Evolutionary conservation across 2,113 vertebrate species (phyloP), one percentile per base, ranked within the genome.

Genomic region (Peromyscus leucopus): DNA sequence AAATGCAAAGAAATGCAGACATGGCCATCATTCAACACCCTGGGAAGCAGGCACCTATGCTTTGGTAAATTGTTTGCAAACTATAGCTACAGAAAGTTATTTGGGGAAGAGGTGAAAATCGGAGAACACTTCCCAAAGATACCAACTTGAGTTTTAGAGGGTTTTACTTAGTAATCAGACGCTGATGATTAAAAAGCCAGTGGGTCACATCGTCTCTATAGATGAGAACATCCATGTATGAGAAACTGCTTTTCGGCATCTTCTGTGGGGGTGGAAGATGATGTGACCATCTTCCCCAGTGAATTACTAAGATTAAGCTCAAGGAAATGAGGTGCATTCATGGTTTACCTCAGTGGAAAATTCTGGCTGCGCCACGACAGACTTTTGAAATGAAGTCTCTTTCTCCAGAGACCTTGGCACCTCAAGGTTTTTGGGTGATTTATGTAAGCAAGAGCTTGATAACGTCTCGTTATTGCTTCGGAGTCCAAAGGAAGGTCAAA

Each of bases 171-270:
- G 76, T 42, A 24, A 76, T 42, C 15, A 67, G 42, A 24, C 76
- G 6, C 39, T 61, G 57, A n/a, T 36, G 57, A 48, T 9, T 9
- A 26, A 39, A 59, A 85, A 93, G 46, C 28, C n/a, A 76, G 78
- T 0, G 9, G 28, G 75, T 79, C 21, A 16, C 0, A 0, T 55
- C 1, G 8, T n/a, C 46, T 72, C 33, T 48, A 10, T 0, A 42
- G 24, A 51, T 0, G 0, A 22, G 19, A 16, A 9, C 7, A 7
- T 42, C 15, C 2, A 7, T 10, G 48, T 36, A 63, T 2, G 71
- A 76, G 48, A 78, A 51, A 59, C 31, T 78, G 85, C 39, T 61
- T 74, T 61, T 22, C 13, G 63, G 7, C 61, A 6, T 94, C 48
- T 51, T 63, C 46, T 31, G 13, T 24, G 5, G 21, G 16, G 11